These are phyloP conservation scores for Guaruba guarouba DNA, from an alignment of 2,113 vertebrate genomes.

Conservation along the genomic window DNA sequence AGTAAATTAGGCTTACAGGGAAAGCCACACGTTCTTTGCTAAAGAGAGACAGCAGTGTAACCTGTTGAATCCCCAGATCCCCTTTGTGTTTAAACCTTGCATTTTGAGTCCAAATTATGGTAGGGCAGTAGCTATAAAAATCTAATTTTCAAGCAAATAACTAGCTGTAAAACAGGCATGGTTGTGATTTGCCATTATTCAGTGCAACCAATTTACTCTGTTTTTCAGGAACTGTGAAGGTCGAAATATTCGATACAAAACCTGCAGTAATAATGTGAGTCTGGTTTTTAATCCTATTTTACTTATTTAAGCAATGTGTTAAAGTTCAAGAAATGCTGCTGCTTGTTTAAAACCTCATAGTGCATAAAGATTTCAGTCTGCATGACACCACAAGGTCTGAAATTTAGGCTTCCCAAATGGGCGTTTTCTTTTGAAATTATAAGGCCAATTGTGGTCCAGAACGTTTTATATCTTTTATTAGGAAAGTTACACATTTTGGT, in stretches of 20 bases:
- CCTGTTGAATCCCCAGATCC: background rate
- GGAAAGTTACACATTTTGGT: slow-evolving; percentile 3
- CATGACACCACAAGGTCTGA: slow-evolving; percentile 16
- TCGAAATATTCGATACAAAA: slow-evolving; percentile 91
- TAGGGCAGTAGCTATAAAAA: background rate
- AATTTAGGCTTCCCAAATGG: slow-evolving; percentile 30
- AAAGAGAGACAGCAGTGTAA: background rate
- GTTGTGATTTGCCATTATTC: background rate
- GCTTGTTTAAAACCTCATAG: background rate
- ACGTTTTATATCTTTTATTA: background rate
- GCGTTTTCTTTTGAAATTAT: slow-evolving; percentile 9
- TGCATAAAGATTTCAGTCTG: slow-evolving; percentile 14
- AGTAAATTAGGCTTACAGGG: background rate
- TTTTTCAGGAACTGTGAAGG: slow-evolving; percentile 87
- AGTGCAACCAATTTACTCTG: slow-evolving; percentile 11
- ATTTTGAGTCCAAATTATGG: background rate
- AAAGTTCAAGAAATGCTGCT: slow-evolving; percentile 40
- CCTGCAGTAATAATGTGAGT: slow-evolving; percentile 92
- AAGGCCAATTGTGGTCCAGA: slow-evolving; percentile 23
- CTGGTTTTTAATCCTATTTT: slow-evolving; percentile 29
- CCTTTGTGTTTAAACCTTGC: background rate
- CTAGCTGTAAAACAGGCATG: background rate
- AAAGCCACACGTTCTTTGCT: background rate
- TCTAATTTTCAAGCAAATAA: background rate
- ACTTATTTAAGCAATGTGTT: slow-evolving; percentile 35